A percentile compares a stretch with the other conserved stretches of the same genome.
Evolutionary conservation across 2,888 invertebrate genomes (phyloP).

Genomic region (Allophyes oxyacanthae): DNA sequence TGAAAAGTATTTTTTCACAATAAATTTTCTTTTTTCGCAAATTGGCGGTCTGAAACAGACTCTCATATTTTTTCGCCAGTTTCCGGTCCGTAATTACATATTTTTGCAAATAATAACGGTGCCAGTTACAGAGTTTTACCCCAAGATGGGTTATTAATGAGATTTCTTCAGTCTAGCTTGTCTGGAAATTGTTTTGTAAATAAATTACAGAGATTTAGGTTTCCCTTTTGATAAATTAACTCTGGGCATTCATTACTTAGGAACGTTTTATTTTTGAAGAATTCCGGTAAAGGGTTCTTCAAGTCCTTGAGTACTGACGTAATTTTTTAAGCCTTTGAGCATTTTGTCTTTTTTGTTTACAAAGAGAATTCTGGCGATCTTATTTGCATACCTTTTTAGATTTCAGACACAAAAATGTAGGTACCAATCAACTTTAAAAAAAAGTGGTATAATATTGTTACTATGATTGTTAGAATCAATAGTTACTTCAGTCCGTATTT

Average conservation of each 20-base stretch:
- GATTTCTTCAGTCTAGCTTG: not conserved
- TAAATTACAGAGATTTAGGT: slow-evolving; percentile 7
- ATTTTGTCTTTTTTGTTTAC: not conserved
- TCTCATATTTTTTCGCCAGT: slow-evolving; percentile 11
- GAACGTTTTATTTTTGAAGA: slow-evolving; percentile 3
- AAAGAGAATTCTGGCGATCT: not conserved
- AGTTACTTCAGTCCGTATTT: too few species aligned
- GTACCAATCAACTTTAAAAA: too few species aligned
- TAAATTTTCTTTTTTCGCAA: slow-evolving; percentile 23
- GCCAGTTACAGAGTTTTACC: slow-evolving; percentile 16
- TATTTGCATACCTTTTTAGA: slow-evolving; percentile 8
- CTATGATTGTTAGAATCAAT: too few species aligned
- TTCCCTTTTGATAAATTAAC: slow-evolving; percentile 28
- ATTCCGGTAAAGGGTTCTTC: slow-evolving; percentile 9
- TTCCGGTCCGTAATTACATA: slow-evolving; percentile 24
- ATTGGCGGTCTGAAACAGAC: slow-evolving; percentile 21
- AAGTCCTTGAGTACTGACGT: not conserved
- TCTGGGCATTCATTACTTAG: not conserved
- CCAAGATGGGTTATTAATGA: slow-evolving; percentile 11
- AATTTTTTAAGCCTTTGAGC: slow-evolving; percentile 14
- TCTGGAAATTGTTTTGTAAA: slow-evolving; percentile 3
- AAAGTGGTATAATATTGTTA: too few species aligned
- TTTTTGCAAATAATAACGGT: slow-evolving; percentile 34
- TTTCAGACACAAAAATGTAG: not conserved
- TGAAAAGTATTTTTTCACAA: slow-evolving; percentile 13